phyloP scores from a whole-genome alignment of 92 coral and sea anemone species.

The Epizoanthus ramosus region DNA sequence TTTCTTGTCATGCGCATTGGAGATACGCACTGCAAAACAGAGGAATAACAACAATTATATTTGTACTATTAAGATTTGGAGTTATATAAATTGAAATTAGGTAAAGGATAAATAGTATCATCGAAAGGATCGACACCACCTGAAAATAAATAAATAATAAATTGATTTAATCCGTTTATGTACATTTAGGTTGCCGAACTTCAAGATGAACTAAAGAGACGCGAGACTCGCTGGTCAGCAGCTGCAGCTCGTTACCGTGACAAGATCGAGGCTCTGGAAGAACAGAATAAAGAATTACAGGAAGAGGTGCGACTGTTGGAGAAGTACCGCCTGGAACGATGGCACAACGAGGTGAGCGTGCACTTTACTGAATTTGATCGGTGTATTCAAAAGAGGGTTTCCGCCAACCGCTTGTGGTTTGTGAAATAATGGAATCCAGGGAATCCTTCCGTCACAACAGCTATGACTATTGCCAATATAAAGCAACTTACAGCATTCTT shows the following conservation, averaged over 20 bases:
- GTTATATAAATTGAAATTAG: no score
- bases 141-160: no score
- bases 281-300: conserved; percentile 87
- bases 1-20: no score
- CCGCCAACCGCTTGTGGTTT: no score
- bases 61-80: no score
- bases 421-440: no score
- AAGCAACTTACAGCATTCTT: conserved; percentile 86
- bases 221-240: conserved; percentile 99
- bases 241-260: conserved; percentile 91
- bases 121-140: no score
- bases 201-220: conserved; percentile 92
- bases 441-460: no score
- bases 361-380: not conserved
- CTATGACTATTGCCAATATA: no score
- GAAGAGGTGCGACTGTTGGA: conserved; percentile 90
- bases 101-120: not conserved
- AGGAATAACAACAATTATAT: no score
- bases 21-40: no score
- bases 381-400: no score
- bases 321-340: conserved; percentile 83
- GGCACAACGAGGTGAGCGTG: conserved; percentile 71
- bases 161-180: not conserved
- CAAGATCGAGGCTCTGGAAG: conserved; percentile 81
- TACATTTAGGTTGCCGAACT: conserved; percentile 67